Evolutionary conservation across 2,797 vertebrate genomes (phyloP), one percentile per base, ranked within the genome.

Genomic region (Pristis pectinata): DNA sequence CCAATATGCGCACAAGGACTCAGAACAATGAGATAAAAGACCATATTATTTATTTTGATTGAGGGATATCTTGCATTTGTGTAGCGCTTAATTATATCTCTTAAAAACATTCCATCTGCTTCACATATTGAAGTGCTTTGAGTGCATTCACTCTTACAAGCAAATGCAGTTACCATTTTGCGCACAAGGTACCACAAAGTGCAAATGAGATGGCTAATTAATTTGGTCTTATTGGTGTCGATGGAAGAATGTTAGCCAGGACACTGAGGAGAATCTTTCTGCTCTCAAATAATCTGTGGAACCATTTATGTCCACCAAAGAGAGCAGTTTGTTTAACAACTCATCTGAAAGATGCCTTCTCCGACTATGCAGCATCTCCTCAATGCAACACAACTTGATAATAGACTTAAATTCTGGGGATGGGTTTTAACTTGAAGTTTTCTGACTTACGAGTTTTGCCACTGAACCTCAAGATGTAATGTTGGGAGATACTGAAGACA

Each of bases 11-110:
- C 92, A 44, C 61, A 70, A 92, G 59, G 15, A 8, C 61, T 4
- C 89, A 92, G 19, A 92, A 92, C 92, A 70, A 74, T 93, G 41
- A 91, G n/a, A 37, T 91, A 41, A 91, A 67, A 64, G 19, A 91
- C n/a, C 37, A n/a, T 8, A 24, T 22, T 1, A 67, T 64, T 19
- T 91, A 64, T 91, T 64, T 67, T 41, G 17, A 59, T 22, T 87
- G 53, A 91, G 87, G 37, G 61, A 91, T 41, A 61, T 64, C n/a
- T 91, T 64, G 59, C n/a, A 37, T 67, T 37, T 91, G 37, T 41
- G 91, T 64, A 37, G 87, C 11, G 59, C n/a, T 91, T 67, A 41
- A 67, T 24, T 64, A 67, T 64, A 64, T 41, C n/a, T 89, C 15
- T 67, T 37, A 15, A 10, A 91, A 91, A 91, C 24, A 22, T 67